Conservation (phyloP, 2,888 invertebrate species). For the Drosophila paranaensis region DNA sequence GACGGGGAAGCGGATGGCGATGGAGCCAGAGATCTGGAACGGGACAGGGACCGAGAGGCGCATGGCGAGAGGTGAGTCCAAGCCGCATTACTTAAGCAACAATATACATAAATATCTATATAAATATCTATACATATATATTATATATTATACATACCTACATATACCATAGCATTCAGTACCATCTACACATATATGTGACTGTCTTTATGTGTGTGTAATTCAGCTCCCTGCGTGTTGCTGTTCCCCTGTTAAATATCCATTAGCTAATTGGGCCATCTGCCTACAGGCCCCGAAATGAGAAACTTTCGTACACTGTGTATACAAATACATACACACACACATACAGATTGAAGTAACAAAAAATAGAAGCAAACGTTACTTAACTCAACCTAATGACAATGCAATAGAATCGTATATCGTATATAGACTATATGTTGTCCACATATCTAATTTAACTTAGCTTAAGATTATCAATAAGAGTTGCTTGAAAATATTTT, state of each 20-base stretch:
- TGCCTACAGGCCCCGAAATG: conserved; percentile 31
- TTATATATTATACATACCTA: conserved; percentile 1
- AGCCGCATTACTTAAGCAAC: background rate
- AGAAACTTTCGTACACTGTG: conserved; percentile 18
- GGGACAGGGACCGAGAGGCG: conserved; percentile 51
- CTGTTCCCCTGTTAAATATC: conserved; percentile 57
- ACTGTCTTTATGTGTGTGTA: conserved; percentile 16
- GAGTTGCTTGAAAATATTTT: conserved; percentile 1
- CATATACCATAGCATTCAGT: conserved; percentile 5
- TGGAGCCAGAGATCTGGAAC: conserved; percentile 34
- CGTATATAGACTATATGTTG: background rate
- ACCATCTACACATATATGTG: conserved; percentile 8
- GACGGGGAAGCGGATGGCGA: conserved; percentile 15
- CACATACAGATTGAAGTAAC: background rate
- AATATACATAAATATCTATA: conserved; percentile 10
- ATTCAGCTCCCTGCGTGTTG: conserved; percentile 35
- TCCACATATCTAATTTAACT: background rate
- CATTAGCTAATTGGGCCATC: conserved; percentile 73
- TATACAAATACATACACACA: background rate
- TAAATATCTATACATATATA: conserved; percentile 7
- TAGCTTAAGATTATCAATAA: background rate
- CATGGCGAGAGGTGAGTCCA: conserved; percentile 68
- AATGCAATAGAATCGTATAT: conserved; percentile 10
- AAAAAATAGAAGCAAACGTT: background rate
- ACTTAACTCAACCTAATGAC: background rate